These are phyloP conservation scores for Allygus modestus DNA, from an alignment of 2,888 invertebrate genomes.

Conservation along the genomic window DNA sequence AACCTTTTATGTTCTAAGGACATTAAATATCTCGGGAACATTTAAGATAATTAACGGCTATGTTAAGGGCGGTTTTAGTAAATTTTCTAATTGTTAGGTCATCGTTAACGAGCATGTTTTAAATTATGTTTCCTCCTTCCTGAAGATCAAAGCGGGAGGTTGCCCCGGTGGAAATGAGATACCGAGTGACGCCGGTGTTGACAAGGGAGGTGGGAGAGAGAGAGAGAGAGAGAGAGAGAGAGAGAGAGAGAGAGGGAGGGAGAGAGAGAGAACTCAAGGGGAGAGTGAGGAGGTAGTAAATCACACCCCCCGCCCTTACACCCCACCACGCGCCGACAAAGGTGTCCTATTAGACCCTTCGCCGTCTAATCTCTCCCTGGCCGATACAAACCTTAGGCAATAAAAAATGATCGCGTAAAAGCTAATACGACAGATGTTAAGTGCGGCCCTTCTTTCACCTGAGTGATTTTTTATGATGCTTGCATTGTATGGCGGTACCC, in stretches of 20 bases:
- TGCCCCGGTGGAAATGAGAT: not conserved
- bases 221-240: not conserved
- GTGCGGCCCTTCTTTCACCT: constrained; percentile 38
- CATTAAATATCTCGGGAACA: no score
- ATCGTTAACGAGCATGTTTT: constrained; percentile 9
- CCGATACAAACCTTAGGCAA: constrained; percentile 38
- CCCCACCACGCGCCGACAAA: constrained; percentile 48
- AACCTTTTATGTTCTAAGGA: no score
- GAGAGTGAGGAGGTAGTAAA: constrained; percentile 19
- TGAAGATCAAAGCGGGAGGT: not conserved
- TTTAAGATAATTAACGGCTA: no score
- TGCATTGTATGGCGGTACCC: constrained; percentile 4
- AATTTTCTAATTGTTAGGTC: no score
- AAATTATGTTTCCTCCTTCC: not conserved
- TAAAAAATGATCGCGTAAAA: constrained; percentile 46
- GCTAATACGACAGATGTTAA: constrained; percentile 50
- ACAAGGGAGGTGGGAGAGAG: not conserved
- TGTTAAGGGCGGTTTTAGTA: no score
- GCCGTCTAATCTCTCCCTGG: constrained; percentile 16
- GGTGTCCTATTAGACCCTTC: constrained; percentile 47
- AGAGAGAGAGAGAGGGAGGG: no score
- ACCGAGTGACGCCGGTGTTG: constrained; percentile 11
- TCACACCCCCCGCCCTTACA: constrained; percentile 39
- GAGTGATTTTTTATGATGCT: constrained; percentile 26
- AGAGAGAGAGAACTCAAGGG: not conserved